Conservation (phyloP, 2,888 invertebrate species). For the Cyclophora albipunctata region DNA sequence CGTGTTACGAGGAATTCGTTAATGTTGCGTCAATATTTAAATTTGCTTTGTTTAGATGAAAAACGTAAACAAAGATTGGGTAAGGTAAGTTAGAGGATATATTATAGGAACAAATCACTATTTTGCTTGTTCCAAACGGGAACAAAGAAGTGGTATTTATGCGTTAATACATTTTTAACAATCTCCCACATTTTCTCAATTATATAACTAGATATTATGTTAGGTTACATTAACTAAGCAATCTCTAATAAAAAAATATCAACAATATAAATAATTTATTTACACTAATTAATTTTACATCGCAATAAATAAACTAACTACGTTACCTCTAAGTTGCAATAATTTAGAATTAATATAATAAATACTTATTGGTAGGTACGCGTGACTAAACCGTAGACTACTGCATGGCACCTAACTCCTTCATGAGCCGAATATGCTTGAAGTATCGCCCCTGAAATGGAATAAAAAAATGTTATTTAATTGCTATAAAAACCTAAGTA, state of each 20-base stretch:
- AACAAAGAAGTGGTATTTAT: background rate
- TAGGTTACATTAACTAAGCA: too few species aligned
- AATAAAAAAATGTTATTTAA: conserved; percentile 2
- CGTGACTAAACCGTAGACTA: conserved; percentile 35
- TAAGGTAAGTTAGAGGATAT: too few species aligned
- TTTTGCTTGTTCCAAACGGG: background rate
- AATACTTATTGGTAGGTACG: conserved; percentile 17
- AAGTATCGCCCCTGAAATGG: conserved; percentile 32
- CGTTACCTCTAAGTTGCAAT: conserved; percentile 21
- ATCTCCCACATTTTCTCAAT: too few species aligned
- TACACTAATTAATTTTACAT: conserved; percentile 2
- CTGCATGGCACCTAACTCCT: conserved; percentile 42
- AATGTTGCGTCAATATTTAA: conserved; percentile 5
- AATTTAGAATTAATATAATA: conserved; percentile 31
- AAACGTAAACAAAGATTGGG: too few species aligned
- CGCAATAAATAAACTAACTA: conserved; percentile 12
- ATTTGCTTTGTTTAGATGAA: too few species aligned
- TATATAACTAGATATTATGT: too few species aligned
- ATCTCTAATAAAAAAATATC: conserved; percentile 1
- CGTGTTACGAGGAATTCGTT: conserved; percentile 12
- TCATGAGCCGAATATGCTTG: conserved; percentile 8
- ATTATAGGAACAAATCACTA: background rate
- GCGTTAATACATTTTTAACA: background rate
- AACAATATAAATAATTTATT: conserved; percentile 1
- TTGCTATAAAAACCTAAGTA: too few species aligned